Evolutionary conservation across 2,797 vertebrate species (phyloP).

Genomic region (Remorina albescens): DNA sequence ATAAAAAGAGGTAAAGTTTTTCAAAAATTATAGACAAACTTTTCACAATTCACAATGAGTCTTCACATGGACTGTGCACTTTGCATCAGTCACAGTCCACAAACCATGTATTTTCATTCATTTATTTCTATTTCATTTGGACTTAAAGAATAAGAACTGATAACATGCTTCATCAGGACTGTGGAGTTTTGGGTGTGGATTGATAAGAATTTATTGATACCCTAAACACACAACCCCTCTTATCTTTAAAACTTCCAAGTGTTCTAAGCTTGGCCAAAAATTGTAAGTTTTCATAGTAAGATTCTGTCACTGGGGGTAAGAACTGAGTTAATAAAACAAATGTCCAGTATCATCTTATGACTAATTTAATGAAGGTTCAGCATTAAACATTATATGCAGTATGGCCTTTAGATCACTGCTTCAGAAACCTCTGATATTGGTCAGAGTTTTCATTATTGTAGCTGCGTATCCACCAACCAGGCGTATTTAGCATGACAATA

Average conservation of each 20-base stretch:
- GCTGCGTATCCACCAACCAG: conserved; percentile 48
- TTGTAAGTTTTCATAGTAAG: background rate
- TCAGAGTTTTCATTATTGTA: conserved; percentile 53
- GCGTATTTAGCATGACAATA: conserved; percentile 65
- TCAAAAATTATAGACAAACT: too few species aligned
- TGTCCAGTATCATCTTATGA: conserved; percentile 10
- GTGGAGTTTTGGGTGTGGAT: too few species aligned
- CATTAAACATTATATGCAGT: background rate
- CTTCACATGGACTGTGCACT: too few species aligned
- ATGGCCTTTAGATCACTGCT: conserved; percentile 29
- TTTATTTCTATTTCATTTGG: too few species aligned
- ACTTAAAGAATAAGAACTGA: background rate
- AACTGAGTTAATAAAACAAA: background rate
- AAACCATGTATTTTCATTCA: too few species aligned
- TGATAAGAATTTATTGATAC: background rate
- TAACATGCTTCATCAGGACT: background rate
- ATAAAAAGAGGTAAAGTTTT: background rate
- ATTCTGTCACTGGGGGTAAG: background rate
- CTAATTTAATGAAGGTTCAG: background rate
- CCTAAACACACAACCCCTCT: background rate
- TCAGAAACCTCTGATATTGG: conserved; percentile 54
- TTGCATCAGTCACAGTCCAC: too few species aligned
- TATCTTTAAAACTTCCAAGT: background rate
- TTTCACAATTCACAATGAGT: too few species aligned
- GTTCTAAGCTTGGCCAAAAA: conserved; percentile 9